Evolutionary conservation across 1,140 invertebrate genomes (phyloP), one percentile per base, ranked within the genome.

Genomic region (Campoletis sonorensis): DNA sequence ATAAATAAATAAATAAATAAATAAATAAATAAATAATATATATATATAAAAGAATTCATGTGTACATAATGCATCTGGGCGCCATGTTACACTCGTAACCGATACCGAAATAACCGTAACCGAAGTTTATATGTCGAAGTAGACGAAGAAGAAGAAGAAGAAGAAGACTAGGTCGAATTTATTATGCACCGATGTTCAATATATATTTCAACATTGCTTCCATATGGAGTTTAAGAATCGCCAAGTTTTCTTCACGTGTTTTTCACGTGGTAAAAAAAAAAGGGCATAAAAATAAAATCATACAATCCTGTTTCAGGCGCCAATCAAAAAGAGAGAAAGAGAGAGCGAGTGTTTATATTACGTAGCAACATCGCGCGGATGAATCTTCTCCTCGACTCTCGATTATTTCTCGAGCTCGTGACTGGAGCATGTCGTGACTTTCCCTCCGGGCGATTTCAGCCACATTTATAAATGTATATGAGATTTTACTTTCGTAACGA

Each of bases 101-200:
- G 37, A 72, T 72, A 72, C 70, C 70, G 37, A 72, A 72, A 72
- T 72, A 72, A 72, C 70, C 70, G 70, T 49, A 49, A 72, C 70
- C 70, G 8, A 72, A 72, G 40, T 23, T 64, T 72, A 54, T 72
- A 72, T 49, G 68, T 18, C 23, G 11, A 71, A 71, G 68, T 45
- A 45, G 40, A 45, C 11, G 40, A 45, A 45, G 40, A 13, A 45
- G 40, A 45, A 45, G 40, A 45, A 45, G 40, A 45, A 45, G 40
- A 45, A 45, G 40, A 45, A 18, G 18, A 72, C 18, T 21, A 5
- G 70, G 21, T 37, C 40, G 40, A 72, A 49, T 49, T 49, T 72
- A 72, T 72, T 70, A 70, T 64, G 23, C 26, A 23, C n/a, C 27
- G 27, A 45, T 49, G 30, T 37, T 70, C 27, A 18, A 78, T 30